Percentiles rank a stretch among this genome's conserved stretches.
Conservation (phyloP, 53 echinoderm and acorn worm species). For the Holothuria leucospilota region DNA sequence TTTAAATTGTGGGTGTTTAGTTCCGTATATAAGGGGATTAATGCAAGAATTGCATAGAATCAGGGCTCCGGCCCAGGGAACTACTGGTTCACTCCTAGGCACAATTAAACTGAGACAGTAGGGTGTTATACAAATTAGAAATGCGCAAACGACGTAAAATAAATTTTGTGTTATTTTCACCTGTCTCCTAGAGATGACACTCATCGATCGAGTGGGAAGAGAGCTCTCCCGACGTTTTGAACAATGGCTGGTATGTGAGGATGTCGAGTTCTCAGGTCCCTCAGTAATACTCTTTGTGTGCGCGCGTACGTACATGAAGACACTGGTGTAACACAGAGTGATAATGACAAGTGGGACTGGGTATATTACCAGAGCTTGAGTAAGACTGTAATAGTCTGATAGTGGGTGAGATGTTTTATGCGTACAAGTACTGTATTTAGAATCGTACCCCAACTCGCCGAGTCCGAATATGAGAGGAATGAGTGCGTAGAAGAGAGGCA, state of each 20-base stretch:
- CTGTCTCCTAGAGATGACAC: slow-evolving; percentile 68
- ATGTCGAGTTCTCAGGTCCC: slow-evolving; percentile 78
- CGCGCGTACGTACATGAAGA: slow-evolving; percentile 71
- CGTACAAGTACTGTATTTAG: slow-evolving; percentile 87
- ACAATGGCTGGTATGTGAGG: slow-evolving; percentile 70
- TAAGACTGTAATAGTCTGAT: slow-evolving; percentile 90
- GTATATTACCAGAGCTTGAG: slow-evolving; percentile 83
- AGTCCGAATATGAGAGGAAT: slow-evolving; percentile 84
- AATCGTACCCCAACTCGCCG: slow-evolving; percentile 86
- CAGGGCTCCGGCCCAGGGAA: slow-evolving; percentile 90
- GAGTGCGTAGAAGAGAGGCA: slow-evolving; percentile 78
- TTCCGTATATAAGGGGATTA: slow-evolving; percentile 87
- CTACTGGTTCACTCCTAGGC: slow-evolving; percentile 85
- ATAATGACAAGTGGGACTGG: slow-evolving; percentile 82
- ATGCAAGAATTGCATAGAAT: slow-evolving; percentile 88
- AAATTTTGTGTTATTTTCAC: slow-evolving; percentile 94
- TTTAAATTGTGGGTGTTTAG: slow-evolving; percentile 91
- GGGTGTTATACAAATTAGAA: slow-evolving; percentile 89
- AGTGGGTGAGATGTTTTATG: slow-evolving; percentile 89
- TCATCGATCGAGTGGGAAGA: slow-evolving; percentile 61
- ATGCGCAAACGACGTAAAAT: slow-evolving; percentile 94
- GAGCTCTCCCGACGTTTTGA: slow-evolving; percentile 77
- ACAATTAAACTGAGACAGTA: slow-evolving; percentile 89
- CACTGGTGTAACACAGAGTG: slow-evolving; percentile 70
- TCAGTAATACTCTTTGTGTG: slow-evolving; percentile 86